Evolutionary conservation across 1,140 invertebrate genomes (phyloP).

Genomic region (Apis laboriosa): DNA sequence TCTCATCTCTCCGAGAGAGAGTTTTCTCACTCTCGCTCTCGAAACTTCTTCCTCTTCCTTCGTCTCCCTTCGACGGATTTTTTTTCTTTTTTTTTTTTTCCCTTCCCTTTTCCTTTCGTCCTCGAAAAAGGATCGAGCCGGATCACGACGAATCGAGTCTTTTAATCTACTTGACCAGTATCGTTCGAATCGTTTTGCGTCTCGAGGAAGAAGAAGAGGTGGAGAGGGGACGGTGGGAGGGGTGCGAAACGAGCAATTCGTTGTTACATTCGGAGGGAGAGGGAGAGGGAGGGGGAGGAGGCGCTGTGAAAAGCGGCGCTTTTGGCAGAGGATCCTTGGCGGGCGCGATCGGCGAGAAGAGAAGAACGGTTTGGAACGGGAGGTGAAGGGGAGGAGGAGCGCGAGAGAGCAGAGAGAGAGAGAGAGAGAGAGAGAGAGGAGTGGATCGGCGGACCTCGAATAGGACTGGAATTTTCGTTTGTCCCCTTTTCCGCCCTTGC

Average conservation of each 20-base stretch:
- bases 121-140: too few species aligned
- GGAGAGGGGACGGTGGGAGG: neutral
- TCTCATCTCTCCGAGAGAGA: conserved; percentile 44
- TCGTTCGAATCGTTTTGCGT: too few species aligned
- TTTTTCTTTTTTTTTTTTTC: too few species aligned
- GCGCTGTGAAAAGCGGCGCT: conserved; percentile 14
- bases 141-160: too few species aligned
- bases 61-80: too few species aligned
- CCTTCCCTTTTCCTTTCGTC: too few species aligned
- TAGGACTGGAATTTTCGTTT: conserved; percentile 55
- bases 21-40: neutral
- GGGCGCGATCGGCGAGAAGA: conserved; percentile 6
- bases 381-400: neutral
- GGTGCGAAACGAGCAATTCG: neutral
- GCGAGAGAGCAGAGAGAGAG: neutral
- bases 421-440: too few species aligned
- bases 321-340: conserved; percentile 24
- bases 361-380: neutral
- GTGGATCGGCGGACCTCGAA: conserved; percentile 36
- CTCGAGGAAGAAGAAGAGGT: neutral
- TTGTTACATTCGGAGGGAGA: too few species aligned
- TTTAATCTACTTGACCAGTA: too few species aligned
- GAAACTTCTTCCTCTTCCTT: neutral
- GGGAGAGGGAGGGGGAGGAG: neutral
- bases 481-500: conserved; percentile 46